Evolutionary conservation across 2,113 vertebrate species (phyloP), one percentile per base, ranked within the genome.

Genomic region (Leiothrix lutea): DNA sequence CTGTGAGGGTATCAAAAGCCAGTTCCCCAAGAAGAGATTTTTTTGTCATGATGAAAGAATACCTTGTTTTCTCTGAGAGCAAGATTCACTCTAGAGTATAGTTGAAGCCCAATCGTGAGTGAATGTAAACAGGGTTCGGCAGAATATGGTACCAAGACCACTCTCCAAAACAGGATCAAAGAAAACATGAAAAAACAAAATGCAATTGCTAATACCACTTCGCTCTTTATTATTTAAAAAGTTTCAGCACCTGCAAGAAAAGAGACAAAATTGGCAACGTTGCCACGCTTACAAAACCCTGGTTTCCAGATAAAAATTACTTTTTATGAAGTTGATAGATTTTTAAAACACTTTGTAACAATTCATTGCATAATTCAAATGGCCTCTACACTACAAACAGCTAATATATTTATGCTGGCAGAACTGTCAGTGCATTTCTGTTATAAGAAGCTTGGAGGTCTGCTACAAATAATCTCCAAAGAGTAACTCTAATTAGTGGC

Each of bases 401-500:
- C 60, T 70, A 88, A 74, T 54, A 29, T 80, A 95, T 80, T 92
- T 93, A 65, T 77, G 51, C 95, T 95, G 92, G 81, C 92, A 96
- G 66, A 62, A 75, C 82, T 95, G 75, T 95, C 89, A 86, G 79
- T 77, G 89, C 62, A 42, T 95, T 98, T 97, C 97, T 95, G 88
- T 95, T 96, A 26, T 83, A 95, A 94, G 90, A 96, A 95, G 94
- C 96, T 97, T 97, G 96, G 97, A 97, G 95, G 78, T 96, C 97
- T 96, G 92, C 93, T 97, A 95, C 97, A 97, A 97, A 97, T 97
- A 97, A 97, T 98, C 97, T 97, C 95, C 96, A 97, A 87, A 96
- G 96, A 93, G 85, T 95, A 97, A 97, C 91, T 97, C 95, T 98
- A 98, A 98, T 98, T 98, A 98, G 96, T 0, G 6, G 51, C 94